Base-by-base conservation (phyloP, 23 tunicate genomes). In the Oikopleura dioica region DNA sequence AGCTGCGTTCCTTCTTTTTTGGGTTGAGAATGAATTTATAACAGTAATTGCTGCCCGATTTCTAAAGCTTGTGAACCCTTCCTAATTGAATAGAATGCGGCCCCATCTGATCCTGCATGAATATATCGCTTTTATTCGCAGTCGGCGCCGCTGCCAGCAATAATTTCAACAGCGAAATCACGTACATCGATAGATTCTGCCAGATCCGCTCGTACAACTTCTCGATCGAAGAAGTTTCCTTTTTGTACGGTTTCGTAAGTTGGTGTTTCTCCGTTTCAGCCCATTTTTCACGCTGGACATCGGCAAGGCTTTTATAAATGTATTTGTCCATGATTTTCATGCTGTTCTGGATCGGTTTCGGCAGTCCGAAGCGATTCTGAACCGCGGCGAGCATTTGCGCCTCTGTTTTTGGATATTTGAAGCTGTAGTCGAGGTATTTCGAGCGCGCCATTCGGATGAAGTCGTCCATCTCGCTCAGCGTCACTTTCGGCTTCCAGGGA, bases 101-200 rank as follows among this genome's bases (percentile, higher is more conserved):
- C n/a, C n/a, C n/a, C n/a, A 2, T 4, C 33, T 63, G 72, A 28
- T 63, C 72, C 4, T 63, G 33, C 26, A 12, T 23, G 2, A 63
- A 28, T 12, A 63, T 63, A 2, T 63, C 72, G 32, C 72, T 31
- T 28, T 63, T 63, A 28, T 87, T 94, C 2, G 95, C 76, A 12
- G 95, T 86, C 32, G 97, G 97, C 1, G 97, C 97, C 38, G 97
- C 97, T n/a, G 99, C 99, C 1, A 94, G 88, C 38, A 94, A 59
- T n/a, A 94, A 82, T 79, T 94, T 84, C 72, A 94, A 76, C 38
- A 94, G 72, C 1, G 99, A 94, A 68, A 94, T 94, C 86, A 94
- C 83, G 77, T 94, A 87, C 59, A 86, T 83, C 24, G 99, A 95
- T 16, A 94, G 69, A 51, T 94, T 80, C 5, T 83, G 86, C 24